Evolutionary conservation across 2,888 invertebrate genomes (phyloP).

Genomic region (Rapana venosa): DNA sequence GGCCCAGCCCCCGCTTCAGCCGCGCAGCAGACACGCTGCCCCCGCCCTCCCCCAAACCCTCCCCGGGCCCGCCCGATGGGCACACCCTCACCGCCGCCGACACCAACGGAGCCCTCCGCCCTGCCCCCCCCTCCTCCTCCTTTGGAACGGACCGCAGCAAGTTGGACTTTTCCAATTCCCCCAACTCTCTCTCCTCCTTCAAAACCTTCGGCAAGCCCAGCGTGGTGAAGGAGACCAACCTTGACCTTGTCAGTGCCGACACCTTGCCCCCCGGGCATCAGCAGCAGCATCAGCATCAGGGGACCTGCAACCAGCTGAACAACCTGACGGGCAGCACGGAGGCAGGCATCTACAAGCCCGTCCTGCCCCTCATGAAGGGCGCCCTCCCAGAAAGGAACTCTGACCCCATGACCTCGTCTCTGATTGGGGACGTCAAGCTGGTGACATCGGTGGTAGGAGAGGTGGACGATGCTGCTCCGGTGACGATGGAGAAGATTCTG

Average conservation of each 20-base stretch:
- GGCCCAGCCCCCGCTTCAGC: constrained; percentile 71
- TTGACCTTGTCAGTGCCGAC: constrained; percentile 51
- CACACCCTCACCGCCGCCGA: neutral
- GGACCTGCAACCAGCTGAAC: neutral
- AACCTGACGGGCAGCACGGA: neutral
- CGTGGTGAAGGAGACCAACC: constrained; percentile 51
- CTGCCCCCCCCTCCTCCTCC: neutral
- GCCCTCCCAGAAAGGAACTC: constrained; percentile 37
- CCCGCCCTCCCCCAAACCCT: neutral
- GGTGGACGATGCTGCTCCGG: constrained; percentile 39
- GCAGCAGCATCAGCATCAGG: constrained; percentile 47
- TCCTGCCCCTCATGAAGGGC: constrained; percentile 45
- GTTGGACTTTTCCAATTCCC: constrained; percentile 42
- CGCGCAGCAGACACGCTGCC: constrained; percentile 61
- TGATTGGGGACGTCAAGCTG: constrained; percentile 24
- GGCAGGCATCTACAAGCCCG: constrained; percentile 23
- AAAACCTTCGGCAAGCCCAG: constrained; percentile 55
- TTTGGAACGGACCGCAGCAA: constrained; percentile 11
- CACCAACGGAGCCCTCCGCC: constrained; percentile 3
- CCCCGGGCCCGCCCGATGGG: neutral
- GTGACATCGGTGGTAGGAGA: constrained; percentile 24
- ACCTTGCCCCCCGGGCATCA: constrained; percentile 54
- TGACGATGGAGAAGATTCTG: constrained; percentile 65
- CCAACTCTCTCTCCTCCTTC: constrained; percentile 55
- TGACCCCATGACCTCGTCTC: constrained; percentile 52